A percentile compares a stretch with the other conserved stretches of the same genome.
These are phyloP conservation scores for Neogale vison DNA, from an alignment of 2,113 vertebrate genomes.

Conservation along the genomic window DNA sequence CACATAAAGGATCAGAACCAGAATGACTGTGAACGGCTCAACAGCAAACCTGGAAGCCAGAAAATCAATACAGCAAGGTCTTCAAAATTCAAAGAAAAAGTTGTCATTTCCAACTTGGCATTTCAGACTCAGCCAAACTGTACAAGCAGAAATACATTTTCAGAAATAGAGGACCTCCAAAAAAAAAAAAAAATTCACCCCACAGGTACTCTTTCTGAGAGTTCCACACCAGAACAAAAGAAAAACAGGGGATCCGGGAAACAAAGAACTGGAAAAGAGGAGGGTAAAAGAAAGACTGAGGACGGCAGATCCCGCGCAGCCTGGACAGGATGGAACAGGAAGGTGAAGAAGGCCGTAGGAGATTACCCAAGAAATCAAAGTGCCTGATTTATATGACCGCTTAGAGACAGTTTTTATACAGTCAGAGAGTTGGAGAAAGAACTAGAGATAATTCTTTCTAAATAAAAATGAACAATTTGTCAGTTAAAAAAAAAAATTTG, in stretches of 20 bases:
- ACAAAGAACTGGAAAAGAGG: background rate
- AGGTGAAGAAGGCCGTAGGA: background rate
- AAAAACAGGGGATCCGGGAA: background rate
- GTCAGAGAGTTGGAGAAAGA: background rate
- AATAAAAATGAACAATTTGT: background rate
- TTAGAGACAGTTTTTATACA: background rate
- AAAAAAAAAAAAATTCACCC: background rate
- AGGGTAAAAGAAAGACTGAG: background rate
- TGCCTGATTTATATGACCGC: background rate
- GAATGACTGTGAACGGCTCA: background rate
- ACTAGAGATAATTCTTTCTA: background rate
- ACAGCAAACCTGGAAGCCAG: background rate
- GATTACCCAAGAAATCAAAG: background rate
- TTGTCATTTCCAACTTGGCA: background rate
- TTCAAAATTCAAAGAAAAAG: slow-evolving; percentile 16
- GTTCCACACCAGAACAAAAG: background rate
- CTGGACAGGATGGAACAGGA: background rate
- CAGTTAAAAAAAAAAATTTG: background rate
- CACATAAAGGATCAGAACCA: background rate
- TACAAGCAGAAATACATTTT: slow-evolving; percentile 16
- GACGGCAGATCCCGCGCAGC: background rate
- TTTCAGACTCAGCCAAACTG: slow-evolving; percentile 19
- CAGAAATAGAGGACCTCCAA: background rate
- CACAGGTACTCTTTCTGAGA: background rate
- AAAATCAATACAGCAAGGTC: background rate